These are phyloP conservation scores for Ectemnius lituratus DNA, from an alignment of 2,888 invertebrate genomes.

Conservation along the genomic window DNA sequence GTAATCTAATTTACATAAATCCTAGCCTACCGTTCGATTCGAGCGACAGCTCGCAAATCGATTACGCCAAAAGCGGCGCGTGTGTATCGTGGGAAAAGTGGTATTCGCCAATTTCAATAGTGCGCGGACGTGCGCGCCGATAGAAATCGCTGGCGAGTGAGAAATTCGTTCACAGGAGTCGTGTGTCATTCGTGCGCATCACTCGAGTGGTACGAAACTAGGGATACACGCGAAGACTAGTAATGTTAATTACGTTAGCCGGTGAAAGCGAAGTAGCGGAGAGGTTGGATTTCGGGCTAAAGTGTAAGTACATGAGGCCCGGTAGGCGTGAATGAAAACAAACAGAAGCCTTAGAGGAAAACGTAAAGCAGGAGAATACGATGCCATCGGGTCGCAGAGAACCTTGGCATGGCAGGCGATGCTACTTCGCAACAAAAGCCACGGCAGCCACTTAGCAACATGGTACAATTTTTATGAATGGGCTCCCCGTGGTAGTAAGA, in stretches of 20 bases:
- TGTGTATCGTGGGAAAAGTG: not conserved
- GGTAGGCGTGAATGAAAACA: conserved; percentile 33
- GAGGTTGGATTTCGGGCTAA: conserved; percentile 12
- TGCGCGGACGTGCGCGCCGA: no score
- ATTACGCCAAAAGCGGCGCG: conserved; percentile 21
- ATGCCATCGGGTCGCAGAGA: conserved; percentile 9
- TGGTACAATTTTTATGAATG: conserved; percentile 64
- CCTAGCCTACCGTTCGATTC: conserved; percentile 13
- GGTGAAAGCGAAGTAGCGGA: conserved; percentile 18
- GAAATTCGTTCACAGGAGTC: no score
- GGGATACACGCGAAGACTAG: not conserved
- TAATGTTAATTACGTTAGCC: not conserved
- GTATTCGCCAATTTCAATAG: no score
- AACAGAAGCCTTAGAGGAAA: conserved; percentile 23
- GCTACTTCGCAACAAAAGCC: conserved; percentile 30
- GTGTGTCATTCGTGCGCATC: no score
- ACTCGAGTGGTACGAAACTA: conserved; percentile 7
- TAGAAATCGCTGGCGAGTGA: no score
- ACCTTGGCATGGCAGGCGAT: conserved; percentile 23
- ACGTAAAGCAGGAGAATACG: conserved; percentile 9
- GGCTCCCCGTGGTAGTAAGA: conserved; percentile 36
- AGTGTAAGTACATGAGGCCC: not conserved
- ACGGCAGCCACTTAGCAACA: conserved; percentile 53
- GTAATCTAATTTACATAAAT: conserved; percentile 35
- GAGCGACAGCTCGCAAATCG: conserved; percentile 26